Evolutionary conservation across 2,888 invertebrate species (phyloP), one percentile per base, ranked within the genome.

Genomic region (Clanis bilineata): DNA sequence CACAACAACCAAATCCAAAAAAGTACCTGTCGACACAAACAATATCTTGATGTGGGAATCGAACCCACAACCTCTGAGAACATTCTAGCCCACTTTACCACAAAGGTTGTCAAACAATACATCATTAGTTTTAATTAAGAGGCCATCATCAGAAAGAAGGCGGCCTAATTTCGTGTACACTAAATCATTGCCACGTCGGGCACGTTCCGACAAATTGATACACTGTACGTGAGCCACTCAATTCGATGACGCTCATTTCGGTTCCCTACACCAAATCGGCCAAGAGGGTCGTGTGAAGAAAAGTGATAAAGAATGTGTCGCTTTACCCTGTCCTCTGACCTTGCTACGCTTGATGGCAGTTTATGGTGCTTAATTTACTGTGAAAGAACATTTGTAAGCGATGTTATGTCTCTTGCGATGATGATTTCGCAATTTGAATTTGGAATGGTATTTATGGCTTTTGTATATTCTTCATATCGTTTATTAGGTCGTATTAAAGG

Each of bases 151-250:
- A 57, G 62, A 70, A 81, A 82, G 80, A 81, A 82, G 78, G 75
- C 69, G 74, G 68, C 65, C 70, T 79, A 77, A 80, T 80, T 78
- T 74, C 71, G 66, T 43, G 55, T 62, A 63, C 59, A 66, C 68
- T 62, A 61, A 64, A 68, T 71, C 74, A 69, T 83, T 77, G 73
- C 76, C 76, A 83, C 72, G 79, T 80, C 71, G 69, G 69, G 80
- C 86, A 85, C 86, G 86, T 83, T 65, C 66, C 68, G 62, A 70
- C 82, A 83, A 86, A 86, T 86, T 86, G 85, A 86, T 86, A 85
- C 81, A 76, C 72, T 60, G 74, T 72, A 85, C 86, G 86, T 86
- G 86, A 79, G 68, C 74, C 77, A 81, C 83, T 85, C 76, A 77
- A 73, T 76, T 71, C 72, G 79, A 82, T 84, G 83, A 78, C 74